Evolutionary conservation across 2,888 invertebrate species (phyloP), one percentile per base, ranked within the genome.

Genomic region (Vanessa cardui): DNA sequence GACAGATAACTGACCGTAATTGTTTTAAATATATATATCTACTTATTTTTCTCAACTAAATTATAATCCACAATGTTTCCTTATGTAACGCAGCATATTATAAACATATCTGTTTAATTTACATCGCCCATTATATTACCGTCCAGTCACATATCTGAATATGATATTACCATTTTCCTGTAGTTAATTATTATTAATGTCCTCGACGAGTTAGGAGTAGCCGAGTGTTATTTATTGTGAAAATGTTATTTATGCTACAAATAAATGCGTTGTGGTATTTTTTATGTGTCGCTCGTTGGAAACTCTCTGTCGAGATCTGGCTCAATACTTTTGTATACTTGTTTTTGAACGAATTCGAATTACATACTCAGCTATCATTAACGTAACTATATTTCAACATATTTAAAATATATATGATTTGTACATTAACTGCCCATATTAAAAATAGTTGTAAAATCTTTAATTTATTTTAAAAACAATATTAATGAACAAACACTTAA

Each of bases 181-280:
- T 66, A 68, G 66, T 67, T 68, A 68, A 68, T 71, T 70, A 64
- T 72, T 72, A 72, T 67, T 62, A 69, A 72, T 71, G 72, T 73
- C 64, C 69, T 62, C 66, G 64, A 62, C 69, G 69, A 64, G 66
- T 66, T 69, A 58, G 47, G 64, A 61, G 66, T 66, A 56, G 59
- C 60, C 50, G 45, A 64, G 61, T 67, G 64, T 70, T 70, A 68
- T 73, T 73, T 73, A 71, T 70, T 66, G 72, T 69, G 67, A 72
- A 73, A 74, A 75, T 60, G 62, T 73, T 73, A 77, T 77, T 75
- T 74, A 74, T 72, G 72, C 72, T 69, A 68, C 72, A 71, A 74
- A 71, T 67, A 72, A 74, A 73, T 75, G 71, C 72, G 62, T 70
- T 71, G 63, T 70, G 63, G 67, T 74, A 76, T 77, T 75, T 78